Evolutionary conservation across 1,140 invertebrate genomes (phyloP), one percentile per base, ranked within the genome.

Genomic region (Microvelia longipes): DNA sequence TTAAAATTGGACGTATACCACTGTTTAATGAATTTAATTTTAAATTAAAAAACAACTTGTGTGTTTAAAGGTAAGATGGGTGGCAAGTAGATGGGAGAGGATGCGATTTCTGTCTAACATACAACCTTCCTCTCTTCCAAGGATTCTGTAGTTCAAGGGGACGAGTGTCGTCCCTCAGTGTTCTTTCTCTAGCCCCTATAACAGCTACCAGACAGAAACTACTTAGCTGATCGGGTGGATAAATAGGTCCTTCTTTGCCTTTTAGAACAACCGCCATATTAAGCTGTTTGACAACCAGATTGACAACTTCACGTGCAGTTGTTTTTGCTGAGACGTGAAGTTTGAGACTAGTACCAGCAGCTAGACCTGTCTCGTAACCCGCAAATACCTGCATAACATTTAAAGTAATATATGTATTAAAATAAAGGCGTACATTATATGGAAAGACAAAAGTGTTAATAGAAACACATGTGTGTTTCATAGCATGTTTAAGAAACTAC

Each of bases 121-220:
- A 97, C 29, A 98, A 81, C 25, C 92, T 83, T 0, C 95, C 94
- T 76, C 93, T 93, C 68, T 91, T 89, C 95, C 95, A 98, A 0
- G 94, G 94, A 79, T 94, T 94, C 77, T 97, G 93, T 28, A 98
- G 80, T 74, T 94, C 89, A 1, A 98, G 80, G 0, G 93, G 92
- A 74, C 91, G 90, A 77, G 96, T 97, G 77, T 98, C 94, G 75
- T 97, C 94, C 14, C 93, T 82, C 0, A 98, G 82, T 77, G 94
- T 95, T 65, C 93, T 82, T 77, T 98, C 94, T 13, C 94, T 80
- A 0, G 93, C 91, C 1, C 94, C 94, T 65, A 97, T 94, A 19
- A 96, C 93, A 0, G 93, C 93, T 0, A 97, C 94, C 24, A 98
- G 82, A 78, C 94, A 97, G 77, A 96, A 97, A 75, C 94, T 91